phyloP scores from a whole-genome alignment of 2,797 vertebrate genomes.

The Pitangus sulphuratus region DNA sequence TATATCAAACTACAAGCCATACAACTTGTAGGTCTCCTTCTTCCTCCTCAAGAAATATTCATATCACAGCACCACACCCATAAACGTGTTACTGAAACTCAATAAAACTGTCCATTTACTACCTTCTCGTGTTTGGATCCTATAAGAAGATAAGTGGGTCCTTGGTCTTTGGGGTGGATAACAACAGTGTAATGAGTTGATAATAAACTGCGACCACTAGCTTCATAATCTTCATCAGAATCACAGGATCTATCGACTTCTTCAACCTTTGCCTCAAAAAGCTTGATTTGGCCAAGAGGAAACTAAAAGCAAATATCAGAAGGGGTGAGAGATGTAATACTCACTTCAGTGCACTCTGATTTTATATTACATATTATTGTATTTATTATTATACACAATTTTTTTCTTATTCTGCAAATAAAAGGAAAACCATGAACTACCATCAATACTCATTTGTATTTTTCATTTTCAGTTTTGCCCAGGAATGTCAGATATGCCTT shows the following conservation, averaged over 20 bases:
- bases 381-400: not conserved
- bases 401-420: not conserved
- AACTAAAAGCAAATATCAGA: conserved; percentile 80
- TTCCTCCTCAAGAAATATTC: not conserved
- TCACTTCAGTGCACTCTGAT: not conserved
- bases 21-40: not conserved
- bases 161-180: conserved; percentile 90
- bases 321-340: not conserved
- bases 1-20: not conserved
- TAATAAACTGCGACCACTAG: conserved; percentile 83
- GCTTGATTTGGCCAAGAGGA: conserved; percentile 95
- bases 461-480: not conserved
- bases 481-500: not conserved
- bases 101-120: not conserved
- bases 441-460: not conserved
- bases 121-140: conserved; percentile 93
- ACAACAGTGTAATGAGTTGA: conserved; percentile 85
- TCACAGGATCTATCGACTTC: conserved; percentile 91
- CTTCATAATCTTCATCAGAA: conserved; percentile 88
- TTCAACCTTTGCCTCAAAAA: conserved; percentile 91
- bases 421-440: not conserved
- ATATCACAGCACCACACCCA: not conserved
- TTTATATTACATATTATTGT: not conserved
- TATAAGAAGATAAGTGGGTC: conserved; percentile 90
- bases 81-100: not conserved